A percentile compares a stretch with the other conserved stretches of the same genome.
Conservation (phyloP, 2,888 invertebrate species). For the Palloptera scutellata region DNA sequence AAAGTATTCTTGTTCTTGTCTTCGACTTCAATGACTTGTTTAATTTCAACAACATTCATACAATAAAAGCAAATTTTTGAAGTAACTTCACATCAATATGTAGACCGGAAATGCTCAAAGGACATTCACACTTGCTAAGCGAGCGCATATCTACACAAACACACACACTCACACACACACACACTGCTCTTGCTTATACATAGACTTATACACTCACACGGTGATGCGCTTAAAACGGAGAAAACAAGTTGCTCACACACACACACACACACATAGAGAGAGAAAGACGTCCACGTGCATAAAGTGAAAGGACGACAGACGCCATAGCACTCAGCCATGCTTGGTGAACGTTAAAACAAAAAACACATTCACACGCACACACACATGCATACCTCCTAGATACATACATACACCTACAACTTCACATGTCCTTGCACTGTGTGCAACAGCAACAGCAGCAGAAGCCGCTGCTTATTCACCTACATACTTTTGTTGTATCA, state of each 20-base stretch:
- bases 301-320: conserved; percentile 50
- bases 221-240: too few species aligned
- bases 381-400: neutral
- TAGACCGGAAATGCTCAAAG: conserved; percentile 56
- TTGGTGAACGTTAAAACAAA: conserved; percentile 10
- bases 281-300: neutral
- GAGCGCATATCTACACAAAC: neutral
- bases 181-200: conserved; percentile 26
- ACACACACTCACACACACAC: neutral
- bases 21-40: neutral
- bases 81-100: conserved; percentile 57
- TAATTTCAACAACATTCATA: conserved; percentile 16
- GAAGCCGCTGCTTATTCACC: conserved; percentile 20
- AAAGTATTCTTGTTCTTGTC: neutral
- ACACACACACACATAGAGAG: conserved; percentile 12
- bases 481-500: conserved; percentile 35
- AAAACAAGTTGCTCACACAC: neutral
- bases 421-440: conserved; percentile 8
- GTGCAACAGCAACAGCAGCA: conserved; percentile 5
- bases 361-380: neutral
- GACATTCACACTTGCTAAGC: conserved; percentile 53
- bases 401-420: neutral
- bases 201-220: too few species aligned
- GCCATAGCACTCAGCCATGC: conserved; percentile 52
- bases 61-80: conserved; percentile 52